Conservation (phyloP, 2,888 invertebrate genomes). For the Hypselothyrea guttata region DNA sequence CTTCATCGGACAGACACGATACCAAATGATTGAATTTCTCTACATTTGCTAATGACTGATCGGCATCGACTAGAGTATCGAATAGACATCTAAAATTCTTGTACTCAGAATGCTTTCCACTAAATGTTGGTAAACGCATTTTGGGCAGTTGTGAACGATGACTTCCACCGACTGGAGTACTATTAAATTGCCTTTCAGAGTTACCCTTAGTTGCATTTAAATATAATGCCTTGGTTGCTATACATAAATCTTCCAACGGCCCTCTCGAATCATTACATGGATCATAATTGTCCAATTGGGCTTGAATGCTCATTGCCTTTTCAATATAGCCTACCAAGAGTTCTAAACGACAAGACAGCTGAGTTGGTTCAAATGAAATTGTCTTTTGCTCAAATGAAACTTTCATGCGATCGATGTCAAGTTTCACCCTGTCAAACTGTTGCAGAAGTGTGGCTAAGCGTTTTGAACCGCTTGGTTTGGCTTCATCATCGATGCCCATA, state of each 20-base stretch:
- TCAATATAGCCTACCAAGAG: background rate
- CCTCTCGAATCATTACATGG: background rate
- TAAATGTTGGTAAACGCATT: constrained; percentile 7
- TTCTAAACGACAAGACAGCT: background rate
- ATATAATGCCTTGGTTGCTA: no score
- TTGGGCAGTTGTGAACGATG: constrained; percentile 9
- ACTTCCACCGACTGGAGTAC: background rate
- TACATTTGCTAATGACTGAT: background rate
- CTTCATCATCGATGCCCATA: background rate
- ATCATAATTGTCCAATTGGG: background rate
- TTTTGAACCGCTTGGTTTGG: background rate
- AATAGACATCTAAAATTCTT: constrained; percentile 5
- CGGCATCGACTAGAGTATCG: background rate
- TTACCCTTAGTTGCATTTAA: no score
- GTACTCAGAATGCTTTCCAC: constrained; percentile 8
- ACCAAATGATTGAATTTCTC: constrained; percentile 5
- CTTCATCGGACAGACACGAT: constrained; percentile 2
- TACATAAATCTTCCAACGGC: no score
- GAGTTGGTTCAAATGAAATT: background rate
- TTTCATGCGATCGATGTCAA: background rate
- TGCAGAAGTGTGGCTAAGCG: background rate
- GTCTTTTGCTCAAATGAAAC: background rate
- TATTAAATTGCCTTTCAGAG: no score
- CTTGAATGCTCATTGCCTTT: background rate
- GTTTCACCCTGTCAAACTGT: background rate